These are phyloP conservation scores for Helarctos malayanus DNA, from an alignment of 2,797 vertebrate species.

Conservation along the genomic window DNA sequence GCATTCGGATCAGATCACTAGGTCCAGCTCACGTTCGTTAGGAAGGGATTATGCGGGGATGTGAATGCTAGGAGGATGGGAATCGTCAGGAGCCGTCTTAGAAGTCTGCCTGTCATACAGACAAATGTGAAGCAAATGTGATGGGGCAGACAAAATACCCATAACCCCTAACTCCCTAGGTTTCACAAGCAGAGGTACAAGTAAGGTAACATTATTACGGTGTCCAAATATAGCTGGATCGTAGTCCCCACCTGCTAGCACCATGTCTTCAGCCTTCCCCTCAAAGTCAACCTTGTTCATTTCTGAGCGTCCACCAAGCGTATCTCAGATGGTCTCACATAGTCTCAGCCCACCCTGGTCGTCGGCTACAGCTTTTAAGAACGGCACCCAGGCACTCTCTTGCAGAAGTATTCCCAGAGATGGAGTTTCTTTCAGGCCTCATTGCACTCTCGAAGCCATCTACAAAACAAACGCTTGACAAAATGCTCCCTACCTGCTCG, in stretches of 20 bases:
- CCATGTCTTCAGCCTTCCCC: neutral
- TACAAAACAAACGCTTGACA: neutral
- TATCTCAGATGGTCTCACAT: neutral
- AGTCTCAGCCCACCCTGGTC: neutral
- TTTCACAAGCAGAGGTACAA: neutral
- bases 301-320: neutral
- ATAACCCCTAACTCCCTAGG: neutral
- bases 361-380: constrained; percentile 29
- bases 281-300: neutral
- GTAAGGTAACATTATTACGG: neutral
- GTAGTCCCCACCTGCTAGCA: neutral
- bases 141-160: neutral
- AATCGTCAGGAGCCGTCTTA: neutral
- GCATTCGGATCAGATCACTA: neutral
- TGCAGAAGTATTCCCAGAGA: neutral
- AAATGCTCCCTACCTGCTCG: neutral
- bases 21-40: neutral
- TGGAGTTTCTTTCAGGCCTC: neutral
- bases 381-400: neutral
- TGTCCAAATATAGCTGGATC: neutral
- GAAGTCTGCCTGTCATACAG: neutral
- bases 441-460: neutral
- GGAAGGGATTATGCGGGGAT: neutral
- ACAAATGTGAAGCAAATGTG: neutral
- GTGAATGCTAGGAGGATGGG: neutral